Conservation (phyloP, 2,797 vertebrate species). For the Xiphorhynchus erythropygius region DNA sequence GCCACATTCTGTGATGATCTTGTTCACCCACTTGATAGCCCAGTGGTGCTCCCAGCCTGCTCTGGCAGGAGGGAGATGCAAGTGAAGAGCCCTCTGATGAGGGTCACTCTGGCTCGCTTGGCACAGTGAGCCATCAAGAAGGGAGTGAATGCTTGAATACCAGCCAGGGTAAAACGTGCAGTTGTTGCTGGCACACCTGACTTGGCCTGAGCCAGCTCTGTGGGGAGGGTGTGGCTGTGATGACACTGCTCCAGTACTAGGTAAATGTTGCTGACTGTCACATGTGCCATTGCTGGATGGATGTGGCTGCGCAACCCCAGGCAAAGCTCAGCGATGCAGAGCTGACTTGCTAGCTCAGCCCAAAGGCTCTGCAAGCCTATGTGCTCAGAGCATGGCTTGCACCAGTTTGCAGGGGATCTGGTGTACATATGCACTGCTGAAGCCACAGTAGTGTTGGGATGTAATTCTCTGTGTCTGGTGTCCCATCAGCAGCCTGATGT, state of each 20-base stretch:
- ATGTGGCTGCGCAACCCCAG: not conserved
- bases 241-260: not conserved
- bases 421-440: accelerated
- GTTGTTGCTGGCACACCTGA: not conserved
- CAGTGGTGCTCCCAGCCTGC: not conserved
- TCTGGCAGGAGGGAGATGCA: not conserved
- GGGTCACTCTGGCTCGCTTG: accelerated
- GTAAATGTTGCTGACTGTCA: not conserved
- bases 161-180: not conserved
- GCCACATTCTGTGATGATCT: accelerated
- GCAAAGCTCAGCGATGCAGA: not conserved
- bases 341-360: not conserved
- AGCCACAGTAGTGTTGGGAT: accelerated
- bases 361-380: not conserved
- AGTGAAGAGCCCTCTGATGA: accelerated
- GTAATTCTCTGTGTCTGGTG: not conserved
- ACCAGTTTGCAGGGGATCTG: not conserved
- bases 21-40: not conserved
- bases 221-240: not conserved
- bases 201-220: not conserved
- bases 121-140: accelerated
- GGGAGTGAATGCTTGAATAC: not conserved
- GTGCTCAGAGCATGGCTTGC: not conserved
- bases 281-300: not conserved
- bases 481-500: not conserved